A percentile compares a stretch with the other conserved stretches of the same genome.
These are phyloP conservation scores for Drosophila melanosoma DNA, from an alignment of 2,888 invertebrate species.

Conservation along the genomic window DNA sequence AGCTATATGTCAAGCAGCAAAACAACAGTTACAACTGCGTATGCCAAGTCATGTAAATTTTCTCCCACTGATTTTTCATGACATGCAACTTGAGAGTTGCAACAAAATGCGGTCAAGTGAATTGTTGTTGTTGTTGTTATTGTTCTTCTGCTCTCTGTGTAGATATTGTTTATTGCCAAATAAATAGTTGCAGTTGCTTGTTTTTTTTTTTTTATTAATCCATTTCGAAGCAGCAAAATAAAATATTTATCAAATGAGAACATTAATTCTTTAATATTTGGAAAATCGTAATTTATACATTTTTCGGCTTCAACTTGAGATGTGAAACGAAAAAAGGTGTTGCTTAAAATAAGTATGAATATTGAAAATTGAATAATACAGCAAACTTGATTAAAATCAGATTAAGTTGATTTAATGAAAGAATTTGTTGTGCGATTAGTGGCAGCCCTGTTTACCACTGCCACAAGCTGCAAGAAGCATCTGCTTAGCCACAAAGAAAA, in stretches of 20 bases:
- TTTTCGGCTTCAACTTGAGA: not conserved
- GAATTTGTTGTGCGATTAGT: too few relatives aligned
- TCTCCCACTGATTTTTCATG: not conserved
- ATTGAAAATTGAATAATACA: not conserved
- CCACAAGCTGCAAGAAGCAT: not conserved
- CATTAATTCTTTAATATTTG: not conserved
- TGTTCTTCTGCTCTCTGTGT: too few relatives aligned
- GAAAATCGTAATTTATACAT: not conserved
- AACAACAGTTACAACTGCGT: not conserved
- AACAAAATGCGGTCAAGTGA: conserved; percentile 43
- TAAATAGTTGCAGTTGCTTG: not conserved
- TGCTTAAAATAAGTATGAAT: too few relatives aligned
- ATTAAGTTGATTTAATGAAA: not conserved
- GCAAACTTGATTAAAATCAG: not conserved
- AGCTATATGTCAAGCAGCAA: conserved; percentile 66
- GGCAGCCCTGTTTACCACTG: not conserved
- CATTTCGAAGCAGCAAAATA: too few relatives aligned
- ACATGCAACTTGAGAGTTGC: conserved; percentile 20
- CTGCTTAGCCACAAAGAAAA: not conserved
- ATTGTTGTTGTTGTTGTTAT: not conserved
- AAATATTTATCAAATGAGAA: too few relatives aligned
- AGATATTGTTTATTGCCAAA: not conserved
- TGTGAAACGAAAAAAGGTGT: too few relatives aligned
- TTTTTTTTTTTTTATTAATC: not conserved
- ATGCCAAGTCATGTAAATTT: conserved; percentile 17